Base-by-base conservation (phyloP, 2,888 invertebrate species). In the Pseudococcus viburni region DNA sequence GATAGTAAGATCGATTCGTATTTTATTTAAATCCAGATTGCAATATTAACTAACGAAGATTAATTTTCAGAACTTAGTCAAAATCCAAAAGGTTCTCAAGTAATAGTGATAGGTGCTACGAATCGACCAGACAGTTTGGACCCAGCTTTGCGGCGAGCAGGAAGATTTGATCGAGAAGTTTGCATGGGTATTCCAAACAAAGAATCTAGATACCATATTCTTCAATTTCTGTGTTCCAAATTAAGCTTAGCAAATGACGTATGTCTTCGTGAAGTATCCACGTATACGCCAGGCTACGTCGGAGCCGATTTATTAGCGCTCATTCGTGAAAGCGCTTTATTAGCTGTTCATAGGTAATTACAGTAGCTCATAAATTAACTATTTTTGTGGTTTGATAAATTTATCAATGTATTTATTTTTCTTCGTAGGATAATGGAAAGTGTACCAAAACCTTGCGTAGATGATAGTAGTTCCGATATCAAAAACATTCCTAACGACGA, bases 101-200 rank as follows among this genome's bases (percentile, higher is more conserved):
- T 97, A 1, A 92, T 99, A 89, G 95, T 99, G 19, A 94, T 99
- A 90, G 99, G 98, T n/a, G 98, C 99, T 0, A 99, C 99, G 55
- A 98, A 97, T 91, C 94, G 97, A 89, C 96, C 97, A 0, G 99
- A 99, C 92, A 93, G 96, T 0, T 93, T 99, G 85, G 99, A 99
- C 92, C 97, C 98, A 39, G 97, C 98, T 11, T 92, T 99, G 88
- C 94, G 99, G 90, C 93, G 98, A 90, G 96, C 97, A 8, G 98
- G 98, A 0, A 94, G 99, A 59, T 97, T 99, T 91, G 98, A 98
- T 92, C 94, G 96, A 90, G 99, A 99, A 93, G 96, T 99, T 77
- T 94, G 95, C 84, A 93, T 99, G 87, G 98, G 98, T 85, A 98
- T 99, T 90, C 99, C 99, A 0, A 95, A 98, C 91, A 94, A 96